A percentile compares a stretch with the other conserved stretches of the same genome.
These are phyloP conservation scores for Polypedilum vanderplanki DNA, from an alignment of 1,140 invertebrate genomes.

Conservation along the genomic window DNA sequence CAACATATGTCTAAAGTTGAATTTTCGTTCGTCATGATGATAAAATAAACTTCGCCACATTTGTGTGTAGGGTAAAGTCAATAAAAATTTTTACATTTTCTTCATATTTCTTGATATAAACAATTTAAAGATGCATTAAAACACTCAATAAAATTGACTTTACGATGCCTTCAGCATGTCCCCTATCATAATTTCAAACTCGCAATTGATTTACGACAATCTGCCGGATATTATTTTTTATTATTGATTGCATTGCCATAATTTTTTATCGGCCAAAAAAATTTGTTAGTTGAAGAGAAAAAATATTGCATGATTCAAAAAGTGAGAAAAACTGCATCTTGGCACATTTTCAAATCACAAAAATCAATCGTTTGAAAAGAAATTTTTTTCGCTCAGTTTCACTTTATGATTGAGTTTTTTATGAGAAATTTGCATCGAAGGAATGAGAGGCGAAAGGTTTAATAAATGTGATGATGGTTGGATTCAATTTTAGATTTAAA, in stretches of 20 bases:
- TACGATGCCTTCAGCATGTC: neutral
- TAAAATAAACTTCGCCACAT: no score
- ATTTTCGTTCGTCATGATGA: no score
- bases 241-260: neutral
- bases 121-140: constrained; percentile 3
- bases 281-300: no score
- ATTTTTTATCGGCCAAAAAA: no score
- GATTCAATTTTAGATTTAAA: no score
- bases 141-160: neutral
- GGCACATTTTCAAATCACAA: neutral
- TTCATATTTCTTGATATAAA: neutral
- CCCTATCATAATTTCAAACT: neutral
- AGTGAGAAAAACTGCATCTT: neutral
- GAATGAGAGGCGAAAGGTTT: no score
- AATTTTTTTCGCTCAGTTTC: no score
- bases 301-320: neutral
- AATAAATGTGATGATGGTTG: no score
- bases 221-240: neutral
- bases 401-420: no score
- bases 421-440: no score
- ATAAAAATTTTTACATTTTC: neutral
- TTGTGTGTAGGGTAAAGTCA: no score
- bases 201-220: neutral
- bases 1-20: no score
- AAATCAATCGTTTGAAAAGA: neutral